Evolutionary conservation across 2,797 vertebrate genomes (phyloP), one percentile per base, ranked within the genome.

Genomic region (Tachyglossus aculeatus): DNA sequence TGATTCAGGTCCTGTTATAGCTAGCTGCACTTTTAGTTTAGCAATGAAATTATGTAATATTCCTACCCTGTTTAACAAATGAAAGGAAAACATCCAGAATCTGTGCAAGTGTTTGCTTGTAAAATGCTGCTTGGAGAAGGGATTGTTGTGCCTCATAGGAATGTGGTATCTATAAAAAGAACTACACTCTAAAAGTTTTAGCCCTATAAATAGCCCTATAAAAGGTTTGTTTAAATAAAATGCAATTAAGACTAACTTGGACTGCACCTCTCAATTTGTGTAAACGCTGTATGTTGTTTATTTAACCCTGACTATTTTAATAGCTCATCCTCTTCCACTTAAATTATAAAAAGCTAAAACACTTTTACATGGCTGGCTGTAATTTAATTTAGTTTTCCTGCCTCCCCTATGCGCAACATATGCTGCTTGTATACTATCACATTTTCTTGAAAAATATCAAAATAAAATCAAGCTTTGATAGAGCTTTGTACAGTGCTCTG

Each of bases 1-100:
- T 40, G 41, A 59, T 59, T 44, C 57, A 51, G 16, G 22, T 55
- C 19, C 6, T 60, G 9, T 52, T 50, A 37, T 71, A 57, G 40
- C 9, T 22, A 71, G 43, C 15, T 21, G 24, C 40, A 62, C 61
- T 62, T 53, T 64, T 38, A 45, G 55, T 79, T 67, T 67, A 69
- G 74, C 41, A 66, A 16, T 22, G 58, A 33, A 22, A 19, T 2
- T 51, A 27, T 64, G 12, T 39, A 24, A 9, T 19, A 70, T 67
- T 63, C 54, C 71, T 40, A 63, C 59, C 34, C 37, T 56, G 53
- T 43, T 60, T 31, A 45, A 39, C n/a, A 58, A 60, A 48, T 27
- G 41, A 34, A 27, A 56, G 40, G 25, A 43, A 71, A 72, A 48
- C n/a, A 41, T 36, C 57, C 36, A 27, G 36, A 51, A 53, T 31